Conservation (phyloP, 2,113 vertebrate species). For the Strix aluco region DNA sequence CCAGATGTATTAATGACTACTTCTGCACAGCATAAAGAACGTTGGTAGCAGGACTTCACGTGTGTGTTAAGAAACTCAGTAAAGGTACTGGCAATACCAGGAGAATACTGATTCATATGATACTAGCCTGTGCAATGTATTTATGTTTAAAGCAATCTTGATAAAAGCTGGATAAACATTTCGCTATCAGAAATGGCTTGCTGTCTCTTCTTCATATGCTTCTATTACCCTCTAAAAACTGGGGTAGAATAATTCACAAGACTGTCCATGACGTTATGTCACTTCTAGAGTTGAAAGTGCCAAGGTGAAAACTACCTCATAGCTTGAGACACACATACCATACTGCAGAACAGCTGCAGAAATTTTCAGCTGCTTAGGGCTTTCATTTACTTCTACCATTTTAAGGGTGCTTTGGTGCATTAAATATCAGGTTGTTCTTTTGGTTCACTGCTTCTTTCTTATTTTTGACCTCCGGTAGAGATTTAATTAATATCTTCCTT, state of each 20-base stretch:
- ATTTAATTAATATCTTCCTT: conserved; percentile 42
- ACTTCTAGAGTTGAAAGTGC: background rate
- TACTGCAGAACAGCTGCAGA: background rate
- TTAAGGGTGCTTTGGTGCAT: conserved; percentile 2
- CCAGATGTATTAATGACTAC: no score
- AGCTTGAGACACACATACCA: rapidly evolving
- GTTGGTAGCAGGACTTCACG: background rate
- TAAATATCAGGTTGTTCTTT: background rate
- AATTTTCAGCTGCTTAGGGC: background rate
- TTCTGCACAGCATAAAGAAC: background rate
- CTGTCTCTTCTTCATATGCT: background rate
- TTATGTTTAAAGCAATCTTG: background rate
- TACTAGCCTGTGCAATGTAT: background rate
- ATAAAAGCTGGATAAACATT: background rate
- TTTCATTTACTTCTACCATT: background rate
- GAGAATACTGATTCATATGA: background rate
- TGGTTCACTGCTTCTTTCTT: conserved; percentile 27
- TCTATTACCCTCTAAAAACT: background rate
- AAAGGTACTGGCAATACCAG: background rate
- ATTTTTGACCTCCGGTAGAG: background rate
- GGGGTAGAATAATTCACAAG: background rate
- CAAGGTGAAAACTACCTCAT: background rate
- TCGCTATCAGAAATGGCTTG: background rate
- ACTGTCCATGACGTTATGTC: background rate
- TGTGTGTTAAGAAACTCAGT: background rate